Base-by-base conservation (phyloP, 2,113 vertebrate species). In the Budorcas taxicolor region DNA sequence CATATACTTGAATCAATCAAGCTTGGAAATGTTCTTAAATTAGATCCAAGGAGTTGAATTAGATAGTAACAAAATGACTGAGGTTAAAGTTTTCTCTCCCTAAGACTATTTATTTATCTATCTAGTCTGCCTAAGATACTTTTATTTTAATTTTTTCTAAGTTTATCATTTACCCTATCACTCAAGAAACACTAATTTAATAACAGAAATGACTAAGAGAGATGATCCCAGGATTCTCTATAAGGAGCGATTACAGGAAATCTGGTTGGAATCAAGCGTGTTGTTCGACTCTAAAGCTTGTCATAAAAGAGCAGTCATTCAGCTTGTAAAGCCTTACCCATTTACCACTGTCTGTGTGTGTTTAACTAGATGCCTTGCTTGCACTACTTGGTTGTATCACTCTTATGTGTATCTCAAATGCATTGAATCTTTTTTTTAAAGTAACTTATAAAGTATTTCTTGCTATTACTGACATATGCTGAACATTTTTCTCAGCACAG, bases 251-350 rank as follows among this genome's bases (percentile, higher is more conserved):
- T 52, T 67, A 16, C 2, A 64, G 45, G 31, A 52, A 78, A 10
- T 40, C 45, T 89, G 33, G 9, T n/a, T 60, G 58, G 21, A 78
- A 80, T 50, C 13, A 15, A 62, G 5, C 21, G 3, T 33, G 13
- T 19, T n/a, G 12, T 31, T 14, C 45, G 2, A 0, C 5, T 80
- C 4, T 14, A 10, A 87, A 33, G 1, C 7, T 67, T 67, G 6
- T 43, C 15, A 7, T 55, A 47, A 74, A 82, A 9, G 3, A 25
- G 58, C 6, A 85, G 3, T 86, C 2, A 43, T 15, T 25, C 0
- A 47, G 3, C 21, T 45, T 67, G 0, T 14, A 57, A 8, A 45
- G 4, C 7, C 13, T 21, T 23, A 40, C 19, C 47, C 6, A 5
- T 6, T n/a, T 45, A 4, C 5, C 1, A 58, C 7, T 82, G 53